Percentiles rank a stretch among this genome's conserved stretches.
Evolutionary conservation across 2,888 invertebrate genomes (phyloP).

Genomic region (Camponotus fellah): DNA sequence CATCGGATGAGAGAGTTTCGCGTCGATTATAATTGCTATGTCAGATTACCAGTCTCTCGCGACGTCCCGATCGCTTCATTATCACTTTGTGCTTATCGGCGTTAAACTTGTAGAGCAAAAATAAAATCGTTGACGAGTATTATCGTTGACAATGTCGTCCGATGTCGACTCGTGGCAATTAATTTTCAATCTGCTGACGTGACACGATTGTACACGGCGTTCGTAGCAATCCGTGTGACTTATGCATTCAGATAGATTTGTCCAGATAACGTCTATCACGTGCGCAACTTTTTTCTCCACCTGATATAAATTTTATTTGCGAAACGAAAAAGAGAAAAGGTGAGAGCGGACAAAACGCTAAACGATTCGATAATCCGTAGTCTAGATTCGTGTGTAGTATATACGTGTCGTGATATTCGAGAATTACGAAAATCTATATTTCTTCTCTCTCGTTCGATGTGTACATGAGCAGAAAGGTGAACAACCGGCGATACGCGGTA

Average conservation of each 20-base stretch:
- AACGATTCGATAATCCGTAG: background rate
- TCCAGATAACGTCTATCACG: slow-evolving; percentile 47
- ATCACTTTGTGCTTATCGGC: slow-evolving; percentile 56
- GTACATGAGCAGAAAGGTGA: slow-evolving; percentile 59
- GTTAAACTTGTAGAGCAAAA: slow-evolving; percentile 40
- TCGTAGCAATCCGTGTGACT: slow-evolving; percentile 57
- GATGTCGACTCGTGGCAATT: slow-evolving; percentile 59
- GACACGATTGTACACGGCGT: slow-evolving; percentile 24
- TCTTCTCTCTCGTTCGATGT: slow-evolving; percentile 57
- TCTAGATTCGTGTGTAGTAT: background rate
- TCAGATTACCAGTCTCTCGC: slow-evolving; percentile 56
- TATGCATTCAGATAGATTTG: slow-evolving; percentile 68
- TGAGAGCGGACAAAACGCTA: background rate
- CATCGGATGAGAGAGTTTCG: slow-evolving; percentile 17
- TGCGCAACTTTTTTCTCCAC: slow-evolving; percentile 21
- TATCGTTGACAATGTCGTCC: slow-evolving; percentile 55
- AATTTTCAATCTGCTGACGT: slow-evolving; percentile 62
- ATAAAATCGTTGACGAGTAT: slow-evolving; percentile 43
- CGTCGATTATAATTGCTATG: slow-evolving; percentile 20
- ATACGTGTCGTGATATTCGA: background rate
- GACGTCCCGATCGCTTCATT: slow-evolving; percentile 67
- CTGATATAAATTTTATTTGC: background rate
- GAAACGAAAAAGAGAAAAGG: background rate
- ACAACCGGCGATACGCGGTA: slow-evolving; percentile 67
- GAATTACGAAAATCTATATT: slow-evolving; percentile 1